Evolutionary conservation across 2,888 invertebrate species (phyloP), one percentile per base, ranked within the genome.

Genomic region (Polydrusus cervinus): DNA sequence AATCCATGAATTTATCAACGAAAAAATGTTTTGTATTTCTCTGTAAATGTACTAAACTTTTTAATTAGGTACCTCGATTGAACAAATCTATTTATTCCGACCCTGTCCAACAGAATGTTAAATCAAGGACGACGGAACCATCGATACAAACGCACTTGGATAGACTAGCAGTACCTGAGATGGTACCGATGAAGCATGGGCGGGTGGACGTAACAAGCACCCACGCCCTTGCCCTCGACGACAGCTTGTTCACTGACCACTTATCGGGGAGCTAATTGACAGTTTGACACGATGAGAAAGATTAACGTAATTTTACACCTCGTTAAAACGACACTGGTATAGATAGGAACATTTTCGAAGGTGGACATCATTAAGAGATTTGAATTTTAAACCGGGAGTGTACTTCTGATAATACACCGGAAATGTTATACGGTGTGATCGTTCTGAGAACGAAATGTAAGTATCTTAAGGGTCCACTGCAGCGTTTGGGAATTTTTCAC

Each of bases 221-320:
- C 62, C 68, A 62, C 69, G 64, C 74, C 64, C 18, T 45, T 65
- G 53, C 30, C 68, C 62, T 62, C 64, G 38, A 70, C 61, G 38
- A n/a, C n/a, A 16, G 14, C 38, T 47, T 25, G 30, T 62, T 64
- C 45, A 64, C 69, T 74, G 74, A 64, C 74, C 74, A 74, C 69
- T 69, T 74, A 69, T 69, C 69, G 34, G 57, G 47, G 38, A 16
- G 13, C 34, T 74, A 74, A 74, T 74, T 74, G 74, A 74, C 74
- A 74, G 67, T 47, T 69, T 68, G 74, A 69, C 74, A 69, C 65
- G 45, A 68, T 57, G 65, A 43, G 65, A 69, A 49, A 68, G 69
- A 74, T 74, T 74, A 74, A 74, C 38, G 65, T 69, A 74, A 74
- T 74, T 74, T 74, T 74, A 74, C 74, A 74, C 74, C 74, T 74